These are phyloP conservation scores for Hyphantria cunea DNA, from an alignment of 1,140 invertebrate genomes.

Conservation along the genomic window DNA sequence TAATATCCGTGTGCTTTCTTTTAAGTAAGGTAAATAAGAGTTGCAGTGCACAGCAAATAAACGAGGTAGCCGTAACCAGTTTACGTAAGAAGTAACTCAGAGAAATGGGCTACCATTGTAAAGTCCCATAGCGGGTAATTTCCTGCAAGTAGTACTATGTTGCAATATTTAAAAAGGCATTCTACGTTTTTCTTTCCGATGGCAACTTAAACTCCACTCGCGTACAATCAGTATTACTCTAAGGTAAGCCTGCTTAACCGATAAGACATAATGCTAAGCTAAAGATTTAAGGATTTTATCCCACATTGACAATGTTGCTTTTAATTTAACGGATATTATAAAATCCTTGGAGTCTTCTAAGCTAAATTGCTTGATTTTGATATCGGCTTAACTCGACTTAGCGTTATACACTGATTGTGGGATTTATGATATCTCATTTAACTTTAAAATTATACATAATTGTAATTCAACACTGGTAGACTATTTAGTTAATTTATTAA, in stretches of 20 bases:
- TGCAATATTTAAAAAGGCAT: constrained; percentile 17
- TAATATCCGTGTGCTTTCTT: no score
- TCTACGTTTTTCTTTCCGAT: constrained; percentile 20
- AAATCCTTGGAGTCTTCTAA: no score
- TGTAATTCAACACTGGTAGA: no score
- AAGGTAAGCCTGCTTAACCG: not conserved
- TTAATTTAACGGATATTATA: not conserved
- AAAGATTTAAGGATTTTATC: not conserved
- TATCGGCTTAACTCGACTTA: no score
- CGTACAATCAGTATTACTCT: constrained; percentile 2
- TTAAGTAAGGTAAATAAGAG: not conserved
- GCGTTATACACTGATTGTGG: no score
- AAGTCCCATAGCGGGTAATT: constrained; percentile 16
- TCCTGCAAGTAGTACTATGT: constrained; percentile 2
- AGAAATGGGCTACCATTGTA: constrained; percentile 14
- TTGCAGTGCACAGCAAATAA: not conserved
- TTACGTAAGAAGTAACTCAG: constrained; percentile 6
- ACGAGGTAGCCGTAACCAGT: not conserved
- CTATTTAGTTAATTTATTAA: no score
- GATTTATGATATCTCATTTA: no score
- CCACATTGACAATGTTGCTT: not conserved
- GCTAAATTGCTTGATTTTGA: no score
- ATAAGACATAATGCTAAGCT: not conserved
- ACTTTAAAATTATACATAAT: no score
- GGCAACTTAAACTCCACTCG: constrained; percentile 11